phyloP scores from a whole-genome alignment of 30 jellyfish, hydroid and myxozoan species.

The Turritopsis rubra region DNA sequence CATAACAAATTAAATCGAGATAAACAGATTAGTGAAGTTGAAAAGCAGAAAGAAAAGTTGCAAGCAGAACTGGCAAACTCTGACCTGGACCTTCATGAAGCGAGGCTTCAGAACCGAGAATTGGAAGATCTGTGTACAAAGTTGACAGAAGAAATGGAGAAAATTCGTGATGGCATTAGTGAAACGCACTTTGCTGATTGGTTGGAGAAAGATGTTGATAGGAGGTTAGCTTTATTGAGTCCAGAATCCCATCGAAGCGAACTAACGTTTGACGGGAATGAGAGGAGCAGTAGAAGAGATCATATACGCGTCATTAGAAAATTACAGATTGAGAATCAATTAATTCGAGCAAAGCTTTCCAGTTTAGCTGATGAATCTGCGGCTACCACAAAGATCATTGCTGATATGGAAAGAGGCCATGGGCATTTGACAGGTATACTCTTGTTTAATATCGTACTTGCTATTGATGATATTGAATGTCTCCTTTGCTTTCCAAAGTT shows the following conservation, averaged over 20 bases:
- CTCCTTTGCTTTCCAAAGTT: too few relatives aligned
- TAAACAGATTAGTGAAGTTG: neutral
- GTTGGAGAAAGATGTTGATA: constrained; percentile 38
- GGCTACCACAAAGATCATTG: constrained; percentile 78
- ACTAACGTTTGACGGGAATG: constrained; percentile 27
- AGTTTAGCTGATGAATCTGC: constrained; percentile 84
- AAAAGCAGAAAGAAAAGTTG: constrained; percentile 31
- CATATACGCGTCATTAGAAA: constrained; percentile 36
- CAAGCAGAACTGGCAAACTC: constrained; percentile 28
- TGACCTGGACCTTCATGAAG: constrained; percentile 21
- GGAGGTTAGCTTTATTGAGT: constrained; percentile 32
- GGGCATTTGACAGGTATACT: constrained; percentile 98
- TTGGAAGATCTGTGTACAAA: constrained; percentile 36
- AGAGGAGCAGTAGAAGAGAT: constrained; percentile 14
- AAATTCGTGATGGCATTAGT: constrained; percentile 32
- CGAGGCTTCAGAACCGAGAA: constrained; percentile 36
- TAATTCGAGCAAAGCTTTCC: constrained; percentile 47
- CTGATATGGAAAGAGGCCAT: constrained; percentile 98
- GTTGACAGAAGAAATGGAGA: constrained; percentile 19
- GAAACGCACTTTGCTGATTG: constrained; percentile 38
- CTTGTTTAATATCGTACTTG: too few relatives aligned
- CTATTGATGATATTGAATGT: too few relatives aligned
- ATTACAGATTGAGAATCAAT: constrained; percentile 83
- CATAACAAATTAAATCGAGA: constrained; percentile 24
- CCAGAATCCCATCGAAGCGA: constrained; percentile 47